Evolutionary conservation across 1,140 invertebrate species (phyloP).

Genomic region (Brachionus koreanus): DNA sequence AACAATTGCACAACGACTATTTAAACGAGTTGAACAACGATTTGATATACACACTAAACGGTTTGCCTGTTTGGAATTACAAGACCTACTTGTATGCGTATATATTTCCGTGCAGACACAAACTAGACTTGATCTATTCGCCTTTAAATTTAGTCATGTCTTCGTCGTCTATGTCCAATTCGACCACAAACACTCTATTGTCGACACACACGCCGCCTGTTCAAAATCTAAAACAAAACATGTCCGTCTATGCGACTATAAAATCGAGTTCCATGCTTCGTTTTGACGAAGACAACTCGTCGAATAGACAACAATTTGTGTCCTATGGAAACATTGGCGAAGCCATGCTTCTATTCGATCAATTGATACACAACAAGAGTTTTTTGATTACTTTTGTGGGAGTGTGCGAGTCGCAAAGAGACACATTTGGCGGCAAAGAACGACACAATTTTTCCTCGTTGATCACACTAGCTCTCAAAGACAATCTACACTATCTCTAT

Average conservation of each 20-base stretch:
- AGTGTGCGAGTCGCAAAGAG: not conserved
- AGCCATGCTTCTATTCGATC: slow-evolving; percentile 23
- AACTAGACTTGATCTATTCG: not conserved
- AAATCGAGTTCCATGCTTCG: not conserved
- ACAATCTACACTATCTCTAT: slow-evolving; percentile 30
- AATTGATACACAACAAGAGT: slow-evolving; percentile 27
- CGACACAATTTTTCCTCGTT: not conserved
- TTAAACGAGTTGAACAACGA: slow-evolving; percentile 22
- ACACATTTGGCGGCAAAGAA: not conserved
- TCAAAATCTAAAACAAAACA: not conserved
- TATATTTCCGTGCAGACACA: not conserved
- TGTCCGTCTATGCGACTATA: slow-evolving; percentile 33
- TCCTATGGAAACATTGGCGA: not conserved
- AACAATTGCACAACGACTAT: slow-evolving; percentile 32
- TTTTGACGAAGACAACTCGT: not conserved
- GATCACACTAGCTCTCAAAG: not conserved
- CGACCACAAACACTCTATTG: not conserved
- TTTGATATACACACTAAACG: not conserved
- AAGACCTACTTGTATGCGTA: slow-evolving; percentile 13
- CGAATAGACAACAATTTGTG: not conserved
- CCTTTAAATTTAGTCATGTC: not conserved
- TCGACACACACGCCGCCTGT: not conserved
- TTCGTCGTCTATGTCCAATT: slow-evolving; percentile 14
- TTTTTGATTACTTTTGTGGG: not conserved
- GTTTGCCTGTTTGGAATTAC: slow-evolving; percentile 14